A percentile compares a stretch with the other conserved stretches of the same genome.
These are phyloP conservation scores for Mesoclemmys tuberculata DNA, from an alignment of 2,113 vertebrate species.

Conservation along the genomic window DNA sequence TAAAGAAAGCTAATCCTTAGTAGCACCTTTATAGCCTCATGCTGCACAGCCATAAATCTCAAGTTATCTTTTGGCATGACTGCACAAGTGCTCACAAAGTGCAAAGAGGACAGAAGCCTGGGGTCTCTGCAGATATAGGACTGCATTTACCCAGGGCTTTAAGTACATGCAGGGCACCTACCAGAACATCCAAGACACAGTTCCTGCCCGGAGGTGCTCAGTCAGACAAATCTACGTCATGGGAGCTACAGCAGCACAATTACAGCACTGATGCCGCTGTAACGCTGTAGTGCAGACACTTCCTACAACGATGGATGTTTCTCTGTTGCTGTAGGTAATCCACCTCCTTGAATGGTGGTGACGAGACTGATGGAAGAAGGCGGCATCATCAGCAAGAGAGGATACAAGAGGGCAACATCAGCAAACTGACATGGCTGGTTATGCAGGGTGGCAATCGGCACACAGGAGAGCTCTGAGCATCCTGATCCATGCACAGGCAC, in stretches of 20 bases:
- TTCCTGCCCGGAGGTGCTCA: neutral
- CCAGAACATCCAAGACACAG: neutral
- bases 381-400: neutral
- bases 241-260: too few relatives aligned
- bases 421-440: neutral
- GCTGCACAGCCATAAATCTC: neutral
- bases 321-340: too few relatives aligned
- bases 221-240: too few relatives aligned
- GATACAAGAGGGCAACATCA: too few relatives aligned
- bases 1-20: too few relatives aligned
- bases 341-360: too few relatives aligned
- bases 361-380: too few relatives aligned
- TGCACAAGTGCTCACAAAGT: neutral
- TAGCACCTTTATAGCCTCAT: neutral
- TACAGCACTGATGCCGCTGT: too few relatives aligned
- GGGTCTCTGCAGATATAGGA: neutral
- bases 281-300: too few relatives aligned
- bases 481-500: neutral
- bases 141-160: neutral
- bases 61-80: neutral
- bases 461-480: neutral
- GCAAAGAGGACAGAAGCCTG: neutral
- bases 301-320: too few relatives aligned
- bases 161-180: neutral
- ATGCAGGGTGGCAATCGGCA: neutral